Conservation (phyloP, 2,888 invertebrate genomes). For the Uropetala carovei region DNA sequence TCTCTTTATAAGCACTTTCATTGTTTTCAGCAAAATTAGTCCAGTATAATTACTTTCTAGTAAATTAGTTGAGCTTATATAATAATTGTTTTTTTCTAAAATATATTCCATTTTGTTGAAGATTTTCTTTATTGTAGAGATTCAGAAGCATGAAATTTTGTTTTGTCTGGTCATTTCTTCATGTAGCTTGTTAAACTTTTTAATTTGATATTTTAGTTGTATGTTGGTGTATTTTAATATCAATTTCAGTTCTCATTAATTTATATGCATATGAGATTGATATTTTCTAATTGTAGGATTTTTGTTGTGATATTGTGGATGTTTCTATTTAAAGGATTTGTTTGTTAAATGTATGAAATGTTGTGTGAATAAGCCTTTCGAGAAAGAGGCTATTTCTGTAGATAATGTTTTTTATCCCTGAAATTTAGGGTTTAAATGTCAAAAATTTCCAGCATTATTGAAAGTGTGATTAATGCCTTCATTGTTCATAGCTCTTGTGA, state of each 20-base stretch:
- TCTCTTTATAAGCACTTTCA: slow-evolving; percentile 9
- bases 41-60: not conserved
- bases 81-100: not conserved
- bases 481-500: slow-evolving; percentile 48
- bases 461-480: slow-evolving; percentile 47
- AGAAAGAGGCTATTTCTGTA: slow-evolving; percentile 43
- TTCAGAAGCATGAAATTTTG: slow-evolving; percentile 29
- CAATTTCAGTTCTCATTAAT: slow-evolving; percentile 35
- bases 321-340: not conserved
- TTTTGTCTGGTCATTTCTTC: slow-evolving; percentile 3
- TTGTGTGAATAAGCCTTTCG: slow-evolving; percentile 33
- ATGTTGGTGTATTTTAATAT: slow-evolving; percentile 26
- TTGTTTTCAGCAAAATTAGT: slow-evolving; percentile 36
- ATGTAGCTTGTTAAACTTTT: slow-evolving; percentile 33
- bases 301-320: slow-evolving; percentile 44
- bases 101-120: slow-evolving; percentile 23
- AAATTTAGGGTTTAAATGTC: slow-evolving; percentile 35
- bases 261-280: slow-evolving; percentile 52
- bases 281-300: slow-evolving; percentile 34
- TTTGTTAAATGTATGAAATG: slow-evolving; percentile 50
- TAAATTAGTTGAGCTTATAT: not conserved
- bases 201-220: slow-evolving; percentile 38
- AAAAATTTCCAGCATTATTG: not conserved
- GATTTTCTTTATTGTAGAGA: not conserved
- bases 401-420: slow-evolving; percentile 18